Percentiles rank a stretch among this genome's conserved stretches.
These are phyloP conservation scores for Oryzias curvinotus DNA, from an alignment of 2,113 vertebrate genomes.

Conservation along the genomic window DNA sequence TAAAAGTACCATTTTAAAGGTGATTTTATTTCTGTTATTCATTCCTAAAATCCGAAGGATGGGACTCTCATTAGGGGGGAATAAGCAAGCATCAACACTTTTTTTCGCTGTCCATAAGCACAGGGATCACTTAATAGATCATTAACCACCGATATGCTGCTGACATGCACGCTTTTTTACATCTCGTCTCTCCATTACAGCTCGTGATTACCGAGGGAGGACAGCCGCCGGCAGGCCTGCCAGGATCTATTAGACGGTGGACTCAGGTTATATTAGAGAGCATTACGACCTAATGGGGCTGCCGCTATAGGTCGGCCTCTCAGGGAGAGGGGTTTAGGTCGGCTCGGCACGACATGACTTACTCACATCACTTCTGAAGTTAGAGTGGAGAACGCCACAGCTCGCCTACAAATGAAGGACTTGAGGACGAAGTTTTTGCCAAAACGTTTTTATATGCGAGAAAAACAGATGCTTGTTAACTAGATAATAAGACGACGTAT, in stretches of 20 bases:
- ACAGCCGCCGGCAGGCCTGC: conserved; percentile 68
- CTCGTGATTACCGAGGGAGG: conserved; percentile 73
- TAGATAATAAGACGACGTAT: too few species aligned
- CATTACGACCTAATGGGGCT: conserved; percentile 67
- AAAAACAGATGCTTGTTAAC: too few species aligned
- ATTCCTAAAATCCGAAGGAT: conserved; percentile 86
- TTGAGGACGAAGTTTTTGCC: conserved; percentile 6
- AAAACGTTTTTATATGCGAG: neutral
- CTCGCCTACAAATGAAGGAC: conserved; percentile 38
- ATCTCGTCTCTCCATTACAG: conserved; percentile 78
- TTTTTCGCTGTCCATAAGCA: conserved; percentile 85
- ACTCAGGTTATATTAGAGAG: conserved; percentile 68
- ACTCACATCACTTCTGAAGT: conserved; percentile 51
- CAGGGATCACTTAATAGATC: conserved; percentile 85
- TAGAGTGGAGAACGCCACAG: conserved; percentile 30
- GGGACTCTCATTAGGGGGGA: conserved; percentile 82
- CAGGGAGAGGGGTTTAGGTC: conserved; percentile 37
- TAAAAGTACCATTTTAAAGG: conserved; percentile 76
- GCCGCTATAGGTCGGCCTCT: conserved; percentile 63
- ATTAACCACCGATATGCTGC: conserved; percentile 88
- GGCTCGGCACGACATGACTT: conserved; percentile 27
- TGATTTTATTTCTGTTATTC: conserved; percentile 84
- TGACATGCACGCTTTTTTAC: conserved; percentile 81
- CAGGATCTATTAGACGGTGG: conserved; percentile 64
- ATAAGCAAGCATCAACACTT: conserved; percentile 87